phyloP scores from a whole-genome alignment of 2,888 invertebrate genomes.

The Ganaspis brasiliensis region DNA sequence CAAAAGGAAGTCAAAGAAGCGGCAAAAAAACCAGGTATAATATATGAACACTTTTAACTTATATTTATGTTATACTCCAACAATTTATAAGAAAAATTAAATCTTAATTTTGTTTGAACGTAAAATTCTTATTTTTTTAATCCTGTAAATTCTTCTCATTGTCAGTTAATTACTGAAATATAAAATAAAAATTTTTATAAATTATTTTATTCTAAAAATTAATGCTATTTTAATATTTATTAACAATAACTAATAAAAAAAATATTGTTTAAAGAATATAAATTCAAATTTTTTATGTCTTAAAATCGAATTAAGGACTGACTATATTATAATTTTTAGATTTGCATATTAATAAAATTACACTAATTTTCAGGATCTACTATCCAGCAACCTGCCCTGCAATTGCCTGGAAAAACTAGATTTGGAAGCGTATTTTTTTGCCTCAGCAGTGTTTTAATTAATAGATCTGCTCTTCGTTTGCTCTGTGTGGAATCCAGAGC shows the following conservation, averaged over 20 bases:
- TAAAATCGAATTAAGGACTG: too few relatives aligned
- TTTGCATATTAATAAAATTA: neutral
- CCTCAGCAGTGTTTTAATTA: neutral
- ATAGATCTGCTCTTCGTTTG: neutral
- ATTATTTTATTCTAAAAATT: too few relatives aligned
- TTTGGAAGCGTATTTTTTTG: neutral
- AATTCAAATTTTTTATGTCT: neutral
- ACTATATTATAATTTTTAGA: neutral
- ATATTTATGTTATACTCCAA: too few relatives aligned
- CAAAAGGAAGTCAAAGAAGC: neutral
- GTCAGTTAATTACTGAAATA: too few relatives aligned
- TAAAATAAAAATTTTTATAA: too few relatives aligned
- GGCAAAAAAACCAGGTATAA: neutral
- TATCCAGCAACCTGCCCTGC: neutral
- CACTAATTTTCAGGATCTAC: neutral
- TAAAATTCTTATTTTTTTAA: too few relatives aligned
- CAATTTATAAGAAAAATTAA: too few relatives aligned
- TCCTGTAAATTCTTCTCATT: too few relatives aligned
- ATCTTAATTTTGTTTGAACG: too few relatives aligned
- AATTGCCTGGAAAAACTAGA: neutral
- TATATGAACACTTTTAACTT: neutral
- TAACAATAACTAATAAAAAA: too few relatives aligned
- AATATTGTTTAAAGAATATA: neutral
- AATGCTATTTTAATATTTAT: too few relatives aligned
- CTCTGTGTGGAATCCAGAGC: neutral